Evolutionary conservation across 2,113 vertebrate genomes (phyloP), one percentile per base, ranked within the genome.

Genomic region (Gambusia affinis): DNA sequence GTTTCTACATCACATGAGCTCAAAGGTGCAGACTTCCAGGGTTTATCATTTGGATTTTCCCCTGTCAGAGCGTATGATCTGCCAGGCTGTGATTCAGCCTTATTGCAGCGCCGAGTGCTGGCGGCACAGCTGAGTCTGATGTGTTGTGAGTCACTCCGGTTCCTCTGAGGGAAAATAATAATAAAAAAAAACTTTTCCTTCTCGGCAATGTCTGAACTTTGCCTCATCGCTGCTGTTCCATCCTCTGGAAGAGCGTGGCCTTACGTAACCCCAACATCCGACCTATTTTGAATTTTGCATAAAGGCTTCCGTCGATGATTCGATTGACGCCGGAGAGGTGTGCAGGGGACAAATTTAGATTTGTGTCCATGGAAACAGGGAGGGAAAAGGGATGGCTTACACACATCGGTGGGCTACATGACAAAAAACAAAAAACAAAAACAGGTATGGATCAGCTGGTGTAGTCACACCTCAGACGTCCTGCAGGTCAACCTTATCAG

Each of bases 321-420:
- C 71, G 80, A 81, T 80, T 81, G 30, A 33, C 65, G 81, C 70
- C 62, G 75, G 76, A 71, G 85, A 75, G 85, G 84, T 87, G 82
- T 80, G 70, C 75, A 11, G 82, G 67, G 84, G 39, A 87, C 88
- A 90, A 78, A 85, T 90, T 87, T 83, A 91, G 85, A 72, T 80
- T 85, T 84, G 93, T 94, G 92, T 85, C 92, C 93, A 94, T 95
- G 94, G 93, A 85, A 95, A 95, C 93, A 14, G 60, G 79, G 81
- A 87, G 78, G 79, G 81, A 85, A 57, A 88, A 89, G 90, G 89
- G 91, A 90, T 84, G 79, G 72, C 80, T 78, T 86, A 15, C 61
- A 30, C 64, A 39, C 5, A 24, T 22, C 2, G 22, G 69, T 79
- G 80, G 62, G 77, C 78, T 51, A 30, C 64, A 74, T 84, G 82